Evolutionary conservation across 2,888 invertebrate genomes (phyloP).

Genomic region (Rosalia funebris): DNA sequence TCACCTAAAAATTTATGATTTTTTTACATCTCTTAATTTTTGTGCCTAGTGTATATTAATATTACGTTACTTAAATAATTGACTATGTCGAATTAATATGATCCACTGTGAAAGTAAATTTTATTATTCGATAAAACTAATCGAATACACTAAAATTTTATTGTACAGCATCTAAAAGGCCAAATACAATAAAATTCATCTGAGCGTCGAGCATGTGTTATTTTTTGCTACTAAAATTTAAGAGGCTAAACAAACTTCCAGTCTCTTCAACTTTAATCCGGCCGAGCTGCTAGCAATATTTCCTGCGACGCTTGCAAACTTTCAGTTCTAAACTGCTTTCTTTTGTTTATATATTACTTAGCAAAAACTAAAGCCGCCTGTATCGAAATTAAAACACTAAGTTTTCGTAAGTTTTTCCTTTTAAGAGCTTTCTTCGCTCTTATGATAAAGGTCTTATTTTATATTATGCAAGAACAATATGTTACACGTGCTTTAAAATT

Average conservation of each 20-base stretch:
- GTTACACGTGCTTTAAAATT: no score
- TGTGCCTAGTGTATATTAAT: no score
- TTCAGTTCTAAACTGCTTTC: conserved; percentile 4
- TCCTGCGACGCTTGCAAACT: not conserved
- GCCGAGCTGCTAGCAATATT: not conserved
- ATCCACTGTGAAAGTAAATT: no score
- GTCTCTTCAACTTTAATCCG: conserved; percentile 4
- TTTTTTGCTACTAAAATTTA: not conserved
- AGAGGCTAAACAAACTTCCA: conserved; percentile 3
- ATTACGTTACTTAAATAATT: no score
- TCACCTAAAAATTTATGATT: no score
- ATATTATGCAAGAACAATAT: no score
- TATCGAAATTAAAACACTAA: not conserved
- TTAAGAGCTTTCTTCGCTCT: not conserved
- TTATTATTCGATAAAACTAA: no score
- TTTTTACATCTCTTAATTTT: no score
- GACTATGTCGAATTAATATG: no score
- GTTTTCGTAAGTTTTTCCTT: not conserved
- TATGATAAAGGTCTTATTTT: no score
- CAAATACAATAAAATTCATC: not conserved
- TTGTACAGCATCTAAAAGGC: not conserved
- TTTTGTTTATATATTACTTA: not conserved
- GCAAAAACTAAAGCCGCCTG: not conserved
- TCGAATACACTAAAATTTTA: no score
- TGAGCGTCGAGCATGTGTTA: not conserved